Evolutionary conservation across 2,888 invertebrate species (phyloP), one percentile per base, ranked within the genome.

Genomic region (Stegana nigrithorax): DNA sequence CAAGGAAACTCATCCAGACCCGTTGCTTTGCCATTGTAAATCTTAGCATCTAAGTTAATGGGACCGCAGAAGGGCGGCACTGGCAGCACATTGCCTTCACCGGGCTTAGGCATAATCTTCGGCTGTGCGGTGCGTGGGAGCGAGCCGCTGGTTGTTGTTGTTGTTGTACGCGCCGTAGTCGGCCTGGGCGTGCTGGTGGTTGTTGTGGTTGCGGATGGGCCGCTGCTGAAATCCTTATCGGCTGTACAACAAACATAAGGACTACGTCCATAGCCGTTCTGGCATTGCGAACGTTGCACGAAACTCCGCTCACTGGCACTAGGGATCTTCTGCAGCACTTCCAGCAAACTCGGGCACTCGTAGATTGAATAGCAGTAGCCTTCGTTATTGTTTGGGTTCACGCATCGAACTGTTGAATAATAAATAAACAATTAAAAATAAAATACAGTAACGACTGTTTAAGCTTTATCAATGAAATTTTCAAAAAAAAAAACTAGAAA

Each of bases 1-100:
- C 92, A 92, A 0, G 90, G 89, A 72, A 89, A 91, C 68, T 92
- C 91, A 69, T 89, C 90, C 1, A 92, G 72, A 0, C 88, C 88
- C 0, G 91, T 87, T 42, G 83, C 78, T 29, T 86, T 86, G 14
- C 92, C 92, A 14, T 91, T 91, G 47, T 89, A 88, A 56, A 92
- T 90, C 69, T 87, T 87, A 73, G 89, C 87, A 29, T 83, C 81
- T 57, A 80, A 67, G 3, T 82, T 72, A 25, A 69, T 67, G 21
- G 72, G 76, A 8, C 86, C 86, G 58, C 86, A 86, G 2, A 64
- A 59, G 2, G 83, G 83, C 2, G 80, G 68, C 25, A 58, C 65
- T 0, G 86, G 85, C 62, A 86, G 61, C 6, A 78, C 53, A 63
- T 73, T 70, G 1, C 75, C 81, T 19, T 62, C 60, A 2, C 80